Evolutionary conservation across 1,140 invertebrate species (phyloP).

Genomic region (Panonychus citri): DNA sequence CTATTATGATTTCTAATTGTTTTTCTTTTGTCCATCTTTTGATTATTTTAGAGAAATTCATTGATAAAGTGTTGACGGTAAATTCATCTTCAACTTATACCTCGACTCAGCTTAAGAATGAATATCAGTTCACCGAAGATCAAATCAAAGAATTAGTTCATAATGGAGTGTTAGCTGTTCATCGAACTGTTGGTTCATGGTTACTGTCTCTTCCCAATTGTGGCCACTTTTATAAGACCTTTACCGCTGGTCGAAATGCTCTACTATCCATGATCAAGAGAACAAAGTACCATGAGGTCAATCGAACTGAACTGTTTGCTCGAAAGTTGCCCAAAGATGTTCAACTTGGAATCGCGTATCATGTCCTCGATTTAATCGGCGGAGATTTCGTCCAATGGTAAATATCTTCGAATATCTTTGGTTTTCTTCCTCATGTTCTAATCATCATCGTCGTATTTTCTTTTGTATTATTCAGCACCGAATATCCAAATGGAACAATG

Average conservation of each 20-base stretch:
- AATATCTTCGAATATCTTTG: background rate
- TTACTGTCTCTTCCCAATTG: background rate
- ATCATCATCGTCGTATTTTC: background rate
- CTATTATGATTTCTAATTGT: background rate
- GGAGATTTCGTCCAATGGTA: slow-evolving; percentile 1
- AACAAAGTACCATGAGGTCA: background rate
- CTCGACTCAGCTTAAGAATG: background rate
- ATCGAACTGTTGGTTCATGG: slow-evolving; percentile 1
- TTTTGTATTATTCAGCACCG: background rate
- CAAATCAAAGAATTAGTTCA: slow-evolving; percentile 1
- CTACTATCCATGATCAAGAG: background rate
- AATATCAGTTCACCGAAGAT: background rate
- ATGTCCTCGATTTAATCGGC: slow-evolving; percentile 4
- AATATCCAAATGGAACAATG: background rate
- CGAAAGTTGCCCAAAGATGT: background rate
- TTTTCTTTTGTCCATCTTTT: background rate
- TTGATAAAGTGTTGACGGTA: background rate
- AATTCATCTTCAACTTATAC: background rate
- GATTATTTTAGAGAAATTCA: background rate
- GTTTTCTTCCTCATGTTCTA: background rate
- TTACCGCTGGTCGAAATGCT: background rate
- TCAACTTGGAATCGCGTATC: background rate
- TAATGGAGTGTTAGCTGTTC: background rate
- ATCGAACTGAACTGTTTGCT: background rate
- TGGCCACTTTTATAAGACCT: slow-evolving; percentile 1